These are phyloP conservation scores for Parascotia fuliginaria DNA, from an alignment of 2,888 invertebrate species.

Conservation along the genomic window DNA sequence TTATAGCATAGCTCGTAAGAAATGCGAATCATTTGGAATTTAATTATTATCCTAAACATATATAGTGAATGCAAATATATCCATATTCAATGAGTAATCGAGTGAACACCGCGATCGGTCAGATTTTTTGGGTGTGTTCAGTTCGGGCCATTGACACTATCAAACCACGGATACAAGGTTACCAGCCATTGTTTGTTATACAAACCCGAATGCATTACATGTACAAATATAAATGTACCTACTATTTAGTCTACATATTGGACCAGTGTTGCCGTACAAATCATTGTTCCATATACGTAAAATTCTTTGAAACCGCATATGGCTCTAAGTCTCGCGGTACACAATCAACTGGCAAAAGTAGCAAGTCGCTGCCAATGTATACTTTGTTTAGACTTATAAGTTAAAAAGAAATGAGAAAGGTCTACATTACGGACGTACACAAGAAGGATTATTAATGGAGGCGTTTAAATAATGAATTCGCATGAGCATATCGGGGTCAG, in stretches of 20 bases:
- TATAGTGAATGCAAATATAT: conserved; percentile 46
- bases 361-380: conserved; percentile 25
- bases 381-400: conserved; percentile 21
- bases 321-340: conserved; percentile 10
- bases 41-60: not conserved
- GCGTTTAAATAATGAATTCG: conserved; percentile 56
- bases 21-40: not conserved
- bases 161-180: conserved; percentile 28
- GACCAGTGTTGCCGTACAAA: conserved; percentile 28
- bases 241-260: conserved; percentile 32
- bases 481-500: conserved; percentile 72
- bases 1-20: not conserved
- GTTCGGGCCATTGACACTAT: conserved; percentile 63
- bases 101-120: conserved; percentile 50
- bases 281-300: conserved; percentile 36
- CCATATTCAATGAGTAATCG: conserved; percentile 55
- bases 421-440: conserved; percentile 12
- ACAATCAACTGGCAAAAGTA: conserved; percentile 36
- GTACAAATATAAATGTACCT: conserved; percentile 31
- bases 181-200: conserved; percentile 47
- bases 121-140: conserved; percentile 55
- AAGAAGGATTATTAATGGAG: conserved; percentile 43
- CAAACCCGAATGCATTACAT: conserved; percentile 34
- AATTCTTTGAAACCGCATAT: conserved; percentile 29
- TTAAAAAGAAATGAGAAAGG: conserved; percentile 38